Evolutionary conservation across 2,888 invertebrate species (phyloP).

Genomic region (Baccha elongata): DNA sequence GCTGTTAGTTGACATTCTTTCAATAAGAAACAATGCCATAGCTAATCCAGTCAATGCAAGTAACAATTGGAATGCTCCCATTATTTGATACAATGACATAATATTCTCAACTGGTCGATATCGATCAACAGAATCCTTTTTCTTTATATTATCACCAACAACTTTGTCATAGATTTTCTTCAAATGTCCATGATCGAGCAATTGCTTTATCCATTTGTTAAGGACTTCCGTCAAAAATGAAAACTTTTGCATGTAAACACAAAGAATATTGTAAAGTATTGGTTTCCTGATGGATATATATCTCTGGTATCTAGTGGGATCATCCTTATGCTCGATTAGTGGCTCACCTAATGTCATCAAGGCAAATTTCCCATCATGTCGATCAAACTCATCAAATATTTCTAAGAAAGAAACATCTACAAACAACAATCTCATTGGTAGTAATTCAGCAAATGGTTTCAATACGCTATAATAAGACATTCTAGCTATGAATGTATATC

Average conservation of each 20-base stretch:
- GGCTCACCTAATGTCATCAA: constrained; percentile 1
- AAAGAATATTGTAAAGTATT: constrained; percentile 15
- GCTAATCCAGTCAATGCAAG: neutral
- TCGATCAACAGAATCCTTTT: constrained; percentile 5
- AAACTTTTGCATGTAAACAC: constrained; percentile 32
- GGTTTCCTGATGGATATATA: constrained; percentile 8
- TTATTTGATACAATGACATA: constrained; percentile 9
- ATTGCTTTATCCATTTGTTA: constrained; percentile 17
- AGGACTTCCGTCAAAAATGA: constrained; percentile 16
- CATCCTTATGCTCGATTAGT: constrained; percentile 20
- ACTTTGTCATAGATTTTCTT: constrained; percentile 15
- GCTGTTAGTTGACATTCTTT: neutral
- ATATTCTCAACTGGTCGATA: neutral
- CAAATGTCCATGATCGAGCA: constrained; percentile 15
- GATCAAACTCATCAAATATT: constrained; percentile 29
- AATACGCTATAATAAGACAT: neutral
- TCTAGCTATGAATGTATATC: constrained; percentile 20
- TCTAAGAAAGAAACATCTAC: constrained; percentile 15
- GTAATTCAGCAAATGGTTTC: constrained; percentile 9
- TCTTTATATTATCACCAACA: constrained; percentile 12
- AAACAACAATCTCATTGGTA: constrained; percentile 9
- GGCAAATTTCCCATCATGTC: constrained; percentile 2
- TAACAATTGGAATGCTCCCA: constrained; percentile 10
- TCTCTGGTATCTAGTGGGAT: constrained; percentile 12
- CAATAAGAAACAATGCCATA: neutral